Evolutionary conservation across 37 sponge, comb jelly and placozoan species (phyloP).

Genomic region (Axinella damicornis): DNA sequence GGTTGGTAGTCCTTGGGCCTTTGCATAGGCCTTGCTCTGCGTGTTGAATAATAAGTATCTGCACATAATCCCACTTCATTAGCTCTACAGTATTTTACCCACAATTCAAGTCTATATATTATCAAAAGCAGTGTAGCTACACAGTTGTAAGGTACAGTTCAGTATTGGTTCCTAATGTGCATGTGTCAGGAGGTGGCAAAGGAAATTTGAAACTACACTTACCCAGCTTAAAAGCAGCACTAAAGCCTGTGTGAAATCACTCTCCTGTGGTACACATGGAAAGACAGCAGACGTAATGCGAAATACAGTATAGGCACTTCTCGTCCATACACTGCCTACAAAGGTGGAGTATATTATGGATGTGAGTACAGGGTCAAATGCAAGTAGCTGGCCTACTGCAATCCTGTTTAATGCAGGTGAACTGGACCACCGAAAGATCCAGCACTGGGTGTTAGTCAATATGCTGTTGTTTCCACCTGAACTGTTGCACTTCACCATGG

Average conservation of each 20-base stretch:
- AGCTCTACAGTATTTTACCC: too few species aligned
- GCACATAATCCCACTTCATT: too few species aligned
- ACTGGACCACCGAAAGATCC: background rate
- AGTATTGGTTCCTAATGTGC: too few species aligned
- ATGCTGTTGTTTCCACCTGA: too few species aligned
- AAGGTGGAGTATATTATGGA: background rate
- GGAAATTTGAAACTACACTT: background rate
- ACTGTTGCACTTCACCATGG: too few species aligned
- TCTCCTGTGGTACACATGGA: background rate
- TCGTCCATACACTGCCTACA: background rate
- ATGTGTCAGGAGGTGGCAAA: background rate
- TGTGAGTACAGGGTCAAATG: background rate
- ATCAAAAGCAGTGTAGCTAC: too few species aligned
- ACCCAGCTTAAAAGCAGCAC: conserved; percentile 12
- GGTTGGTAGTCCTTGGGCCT: background rate
- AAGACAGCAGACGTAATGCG: background rate
- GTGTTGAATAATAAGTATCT: too few species aligned
- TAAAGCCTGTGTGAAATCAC: background rate
- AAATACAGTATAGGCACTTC: background rate
- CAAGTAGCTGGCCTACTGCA: background rate
- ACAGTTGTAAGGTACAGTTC: too few species aligned
- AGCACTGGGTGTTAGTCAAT: background rate
- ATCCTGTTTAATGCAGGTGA: background rate
- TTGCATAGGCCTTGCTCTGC: too few species aligned
- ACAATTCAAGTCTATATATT: too few species aligned